A percentile compares a stretch with the other conserved stretches of the same genome.
phyloP scores from a whole-genome alignment of 2,888 invertebrate species.

The Leucophora obtusa region DNA sequence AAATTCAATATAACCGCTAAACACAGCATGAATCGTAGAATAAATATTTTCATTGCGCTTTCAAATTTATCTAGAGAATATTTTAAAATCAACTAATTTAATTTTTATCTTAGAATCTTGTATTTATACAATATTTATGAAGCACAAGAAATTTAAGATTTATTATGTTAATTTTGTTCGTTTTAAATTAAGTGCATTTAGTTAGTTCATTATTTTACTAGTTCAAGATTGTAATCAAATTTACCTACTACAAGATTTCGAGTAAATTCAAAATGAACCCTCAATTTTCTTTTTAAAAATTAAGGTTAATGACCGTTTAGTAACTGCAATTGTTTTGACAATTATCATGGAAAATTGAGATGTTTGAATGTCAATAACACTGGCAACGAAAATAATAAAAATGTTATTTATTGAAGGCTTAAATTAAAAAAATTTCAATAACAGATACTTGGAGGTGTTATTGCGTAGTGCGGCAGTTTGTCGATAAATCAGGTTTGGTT shows the following conservation, averaged over 20 bases:
- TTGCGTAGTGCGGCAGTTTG: too few species aligned
- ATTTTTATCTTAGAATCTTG: slow-evolving; percentile 20
- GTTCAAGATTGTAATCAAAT: slow-evolving; percentile 49
- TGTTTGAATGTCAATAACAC: slow-evolving; percentile 62
- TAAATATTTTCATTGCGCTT: slow-evolving; percentile 19
- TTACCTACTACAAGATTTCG: neutral
- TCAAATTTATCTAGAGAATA: neutral
- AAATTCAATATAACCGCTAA: neutral
- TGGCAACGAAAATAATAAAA: neutral
- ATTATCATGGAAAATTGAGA: neutral
- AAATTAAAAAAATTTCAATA: too few species aligned
- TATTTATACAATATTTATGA: slow-evolving; percentile 43
- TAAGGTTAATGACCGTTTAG: slow-evolving; percentile 38
- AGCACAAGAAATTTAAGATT: slow-evolving; percentile 9
- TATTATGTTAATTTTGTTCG: slow-evolving; percentile 53
- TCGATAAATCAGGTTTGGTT: too few species aligned
- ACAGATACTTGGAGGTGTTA: too few species aligned
- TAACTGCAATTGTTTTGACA: slow-evolving; percentile 8
- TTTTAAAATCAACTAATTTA: slow-evolving; percentile 40
- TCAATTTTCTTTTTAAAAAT: slow-evolving; percentile 1
- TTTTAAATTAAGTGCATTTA: slow-evolving; percentile 44
- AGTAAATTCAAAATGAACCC: neutral
- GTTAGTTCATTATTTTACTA: slow-evolving; percentile 37
- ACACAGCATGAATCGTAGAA: neutral
- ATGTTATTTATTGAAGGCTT: too few species aligned